A percentile compares a stretch with the other conserved stretches of the same genome.
These are phyloP conservation scores for Erebia ligea DNA, from an alignment of 2,888 invertebrate species.

Conservation along the genomic window DNA sequence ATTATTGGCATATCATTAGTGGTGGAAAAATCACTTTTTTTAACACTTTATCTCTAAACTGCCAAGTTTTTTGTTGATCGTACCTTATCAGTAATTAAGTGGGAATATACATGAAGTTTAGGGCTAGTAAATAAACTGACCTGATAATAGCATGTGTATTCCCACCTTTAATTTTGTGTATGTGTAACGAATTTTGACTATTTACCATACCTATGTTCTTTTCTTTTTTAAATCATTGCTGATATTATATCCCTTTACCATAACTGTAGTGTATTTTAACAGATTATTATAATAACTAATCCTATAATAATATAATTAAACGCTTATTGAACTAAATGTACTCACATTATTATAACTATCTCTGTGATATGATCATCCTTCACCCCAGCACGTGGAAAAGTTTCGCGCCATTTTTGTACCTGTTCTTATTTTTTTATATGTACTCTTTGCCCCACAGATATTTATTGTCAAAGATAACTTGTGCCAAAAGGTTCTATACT, in stretches of 20 bases:
- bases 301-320: constrained; percentile 9
- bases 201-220: too few relatives aligned
- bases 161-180: too few relatives aligned
- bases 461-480: constrained; percentile 20
- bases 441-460: constrained; percentile 1
- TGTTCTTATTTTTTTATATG: neutral
- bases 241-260: neutral
- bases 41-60: neutral
- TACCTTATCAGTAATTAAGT: neutral
- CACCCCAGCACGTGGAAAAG: constrained; percentile 50
- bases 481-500: constrained; percentile 36
- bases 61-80: neutral
- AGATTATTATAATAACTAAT: constrained; percentile 9
- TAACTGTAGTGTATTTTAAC: neutral
- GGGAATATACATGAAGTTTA: neutral
- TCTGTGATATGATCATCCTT: constrained; percentile 64
- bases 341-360: constrained; percentile 51
- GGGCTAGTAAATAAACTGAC: too few relatives aligned
- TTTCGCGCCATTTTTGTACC: constrained; percentile 42
- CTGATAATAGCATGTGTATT: too few relatives aligned
- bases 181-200: too few relatives aligned
- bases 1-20: constrained; percentile 45
- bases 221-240: neutral
- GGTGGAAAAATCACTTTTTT: constrained; percentile 23
- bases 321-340: constrained; percentile 35